A percentile compares a stretch with the other conserved stretches of the same genome.
These are phyloP conservation scores for Gnathonemus echidnorhynchus DNA, from an alignment of 2,113 vertebrate species.

Conservation along the genomic window DNA sequence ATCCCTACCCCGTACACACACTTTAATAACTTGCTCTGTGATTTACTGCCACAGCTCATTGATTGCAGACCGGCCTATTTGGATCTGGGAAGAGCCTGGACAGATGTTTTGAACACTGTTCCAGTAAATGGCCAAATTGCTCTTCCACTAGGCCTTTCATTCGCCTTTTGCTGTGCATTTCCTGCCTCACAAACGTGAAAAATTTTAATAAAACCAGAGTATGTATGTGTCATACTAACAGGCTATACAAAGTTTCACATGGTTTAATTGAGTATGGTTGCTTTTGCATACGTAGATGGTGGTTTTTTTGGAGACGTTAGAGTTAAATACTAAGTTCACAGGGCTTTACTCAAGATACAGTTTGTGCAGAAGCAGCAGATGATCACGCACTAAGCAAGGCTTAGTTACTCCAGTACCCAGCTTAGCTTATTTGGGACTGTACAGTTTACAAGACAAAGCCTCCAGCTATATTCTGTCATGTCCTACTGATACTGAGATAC, in stretches of 20 bases:
- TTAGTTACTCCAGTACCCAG: constrained; percentile 32
- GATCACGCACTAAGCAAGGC: not conserved
- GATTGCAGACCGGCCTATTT: constrained; percentile 68
- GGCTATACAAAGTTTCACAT: not conserved
- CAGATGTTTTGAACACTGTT: constrained; percentile 66
- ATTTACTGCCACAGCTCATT: constrained; percentile 60
- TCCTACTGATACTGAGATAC: constrained; percentile 49
- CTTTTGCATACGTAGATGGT: not conserved
- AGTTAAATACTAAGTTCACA: not conserved
- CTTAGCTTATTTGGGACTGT: constrained; percentile 57
- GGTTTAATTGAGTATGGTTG: not conserved
- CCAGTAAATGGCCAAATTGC: not conserved
- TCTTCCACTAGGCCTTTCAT: not conserved
- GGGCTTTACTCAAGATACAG: not conserved
- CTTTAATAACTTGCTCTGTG: constrained; percentile 11
- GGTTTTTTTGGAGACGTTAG: not conserved
- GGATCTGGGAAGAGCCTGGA: constrained; percentile 65
- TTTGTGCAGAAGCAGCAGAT: not conserved
- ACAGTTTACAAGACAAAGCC: constrained; percentile 59
- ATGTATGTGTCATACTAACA: not conserved
- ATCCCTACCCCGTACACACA: not conserved
- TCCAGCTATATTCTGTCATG: constrained; percentile 56
- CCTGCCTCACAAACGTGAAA: not conserved
- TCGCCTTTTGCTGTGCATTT: not conserved
- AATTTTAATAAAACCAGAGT: not conserved